Base-by-base conservation (phyloP, 2,113 vertebrate genomes). In the Oenanthe melanoleuca region DNA sequence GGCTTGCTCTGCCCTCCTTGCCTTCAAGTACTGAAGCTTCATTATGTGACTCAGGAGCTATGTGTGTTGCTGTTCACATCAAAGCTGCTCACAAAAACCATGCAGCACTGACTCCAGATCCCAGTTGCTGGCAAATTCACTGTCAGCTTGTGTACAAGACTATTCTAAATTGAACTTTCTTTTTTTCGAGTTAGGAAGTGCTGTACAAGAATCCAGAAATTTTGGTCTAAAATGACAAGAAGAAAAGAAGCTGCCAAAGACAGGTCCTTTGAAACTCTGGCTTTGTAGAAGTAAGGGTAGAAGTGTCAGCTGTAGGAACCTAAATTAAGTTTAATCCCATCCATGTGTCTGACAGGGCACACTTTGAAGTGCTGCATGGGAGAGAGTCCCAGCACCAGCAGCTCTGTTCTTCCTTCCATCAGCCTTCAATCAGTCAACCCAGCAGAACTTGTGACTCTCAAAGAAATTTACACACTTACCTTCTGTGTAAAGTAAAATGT, bases 1-100 rank as follows among this genome's bases (percentile, higher is more conserved):
- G 87, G 70, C 67, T 95, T 28, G 81, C 71, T 91, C 66, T 81
- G 84, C 85, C 86, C 84, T 96, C 74, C 81, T 92, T 85, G 91
- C 93, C 93, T 92, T 52, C 57, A 20, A 94, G 81, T 89, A 31
- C 84, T 82, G 75, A 80, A 64, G 74, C 89, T 86, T 53, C 74
- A 40, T 91, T 89, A 49, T 59, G 50, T 94, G 93, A 94, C 85
- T 97, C 94, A 93, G 38, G 14, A 22, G n/a, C n/a, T 83, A 37
- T 3, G 6, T 70, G 78, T 85, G 52, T 6, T 89, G 85, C 87
- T 80, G 74, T 42, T 94, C 73, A 50, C 78, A 85, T 81, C 93
- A 80, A 78, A 89, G 82, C 89, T 91, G 66, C 70, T 75, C 53
- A 40, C 87, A 84, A 31, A 86, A 86, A 40, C 70, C 89, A 65